Evolutionary conservation across 2,113 vertebrate species (phyloP).

Genomic region (Prolemur simus): DNA sequence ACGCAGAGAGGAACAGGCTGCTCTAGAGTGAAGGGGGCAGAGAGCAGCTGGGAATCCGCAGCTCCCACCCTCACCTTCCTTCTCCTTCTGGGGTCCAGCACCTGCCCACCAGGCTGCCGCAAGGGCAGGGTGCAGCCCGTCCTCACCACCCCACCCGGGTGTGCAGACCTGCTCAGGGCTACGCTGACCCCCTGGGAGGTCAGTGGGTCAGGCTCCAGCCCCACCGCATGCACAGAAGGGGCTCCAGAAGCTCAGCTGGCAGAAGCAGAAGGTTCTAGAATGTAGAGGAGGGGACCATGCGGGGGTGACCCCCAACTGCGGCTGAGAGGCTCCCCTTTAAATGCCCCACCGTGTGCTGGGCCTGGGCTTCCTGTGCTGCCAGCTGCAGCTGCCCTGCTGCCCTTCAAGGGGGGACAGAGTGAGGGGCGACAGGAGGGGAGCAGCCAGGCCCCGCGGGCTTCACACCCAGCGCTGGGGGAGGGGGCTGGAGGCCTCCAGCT

Average conservation of each 20-base stretch:
- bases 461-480: neutral
- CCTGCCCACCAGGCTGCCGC: neutral
- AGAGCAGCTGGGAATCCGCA: rapidly evolving
- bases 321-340: neutral
- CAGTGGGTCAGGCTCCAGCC: rapidly evolving
- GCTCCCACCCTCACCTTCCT: neutral
- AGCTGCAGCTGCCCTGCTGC: neutral
- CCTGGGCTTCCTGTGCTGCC: neutral
- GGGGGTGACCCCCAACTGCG: no score
- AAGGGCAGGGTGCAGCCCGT: neutral
- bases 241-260: neutral
- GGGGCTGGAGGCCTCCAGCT: neutral
- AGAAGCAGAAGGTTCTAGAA: neutral
- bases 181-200: neutral
- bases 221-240: rapidly evolving
- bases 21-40: neutral
- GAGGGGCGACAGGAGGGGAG: neutral
- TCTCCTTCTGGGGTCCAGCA: neutral
- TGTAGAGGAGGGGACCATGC: neutral
- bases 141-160: rapidly evolving
- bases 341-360: neutral
- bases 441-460: neutral
- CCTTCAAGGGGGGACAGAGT: neutral
- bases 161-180: neutral
- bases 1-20: neutral